These are phyloP conservation scores for Smittia aterrima DNA, from an alignment of 2,888 invertebrate genomes.

Conservation along the genomic window DNA sequence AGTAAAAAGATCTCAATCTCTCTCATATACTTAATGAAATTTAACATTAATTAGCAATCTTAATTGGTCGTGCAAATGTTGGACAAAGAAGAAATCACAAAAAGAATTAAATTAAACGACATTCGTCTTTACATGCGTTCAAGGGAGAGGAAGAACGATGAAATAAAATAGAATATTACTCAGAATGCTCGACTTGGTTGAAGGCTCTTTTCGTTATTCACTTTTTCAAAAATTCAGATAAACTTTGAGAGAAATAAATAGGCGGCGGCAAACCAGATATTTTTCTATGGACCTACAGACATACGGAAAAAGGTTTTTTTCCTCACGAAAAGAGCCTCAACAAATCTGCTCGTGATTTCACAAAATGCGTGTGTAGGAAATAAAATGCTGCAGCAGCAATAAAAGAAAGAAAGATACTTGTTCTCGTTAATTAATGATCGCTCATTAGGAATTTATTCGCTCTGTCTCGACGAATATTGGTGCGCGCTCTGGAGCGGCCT, in stretches of 20 bases:
- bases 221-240: too few species aligned
- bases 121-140: constrained; percentile 23
- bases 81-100: constrained; percentile 9
- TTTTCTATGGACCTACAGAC: too few species aligned
- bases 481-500: not conserved
- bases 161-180: not conserved
- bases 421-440: constrained; percentile 22
- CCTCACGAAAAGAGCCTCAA: not conserved
- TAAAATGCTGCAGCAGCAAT: constrained; percentile 9
- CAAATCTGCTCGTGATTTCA: constrained; percentile 13
- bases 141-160: not conserved
- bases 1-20: constrained; percentile 32
- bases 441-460: constrained; percentile 25
- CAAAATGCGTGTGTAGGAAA: constrained; percentile 25
- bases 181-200: too few species aligned
- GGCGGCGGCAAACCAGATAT: too few species aligned
- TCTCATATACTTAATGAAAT: constrained; percentile 28
- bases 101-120: constrained; percentile 18
- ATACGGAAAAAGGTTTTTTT: too few species aligned
- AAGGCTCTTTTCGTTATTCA: too few species aligned
- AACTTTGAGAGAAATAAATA: not conserved
- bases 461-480: not conserved
- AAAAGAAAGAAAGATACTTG: constrained; percentile 23
- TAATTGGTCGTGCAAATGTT: constrained; percentile 46
- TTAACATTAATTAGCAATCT: constrained; percentile 47